Base-by-base conservation (phyloP, 2,797 vertebrate species). In the Malurus splendens region DNA sequence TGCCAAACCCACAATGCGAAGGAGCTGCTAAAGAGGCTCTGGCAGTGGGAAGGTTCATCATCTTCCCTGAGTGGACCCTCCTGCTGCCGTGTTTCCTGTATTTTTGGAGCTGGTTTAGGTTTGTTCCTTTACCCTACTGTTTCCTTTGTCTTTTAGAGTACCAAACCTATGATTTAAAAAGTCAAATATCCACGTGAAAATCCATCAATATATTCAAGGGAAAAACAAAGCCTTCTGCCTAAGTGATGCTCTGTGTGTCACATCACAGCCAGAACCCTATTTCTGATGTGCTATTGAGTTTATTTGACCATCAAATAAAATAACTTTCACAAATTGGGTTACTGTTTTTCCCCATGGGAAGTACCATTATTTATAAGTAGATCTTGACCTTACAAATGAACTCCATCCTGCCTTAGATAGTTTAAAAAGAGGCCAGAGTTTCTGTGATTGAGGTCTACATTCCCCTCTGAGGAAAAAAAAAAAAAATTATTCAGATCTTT, bases 11-110 rank as follows among this genome's bases (percentile, higher is more conserved):
- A 64, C 66, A 54, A 90, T 28, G 44, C 11, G 3, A 93, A 90
- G 60, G n/a, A 84, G 67, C 73, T 88, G 87, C 89, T 95, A 94
- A 94, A 93, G 62, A 96, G 92, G 66, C 51, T 55, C 56, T 64
- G 52, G 67, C 70, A 85, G 28, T 61, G 44, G 33, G 66, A 71
- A 65, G 25, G 51, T 71, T 67, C 82, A 24, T 88, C 14, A 82
- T 84, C 80, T 56, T 86, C 70, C 72, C 68, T 33, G 54, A 67
- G 39, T 7, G 3, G 87, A 76, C 38, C 57, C 71, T 87, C 71
- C 56, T 56, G 47, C 74, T 68, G 65, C 81, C 74, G 41, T 3
- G 3, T 32, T 93, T 73, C 71, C 59, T 28, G 0, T 4, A 48
- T n/a, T 81, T 83, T 23, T 56, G n/a, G 56, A 89, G 67, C 30